A percentile compares a stretch with the other conserved stretches of the same genome.
These are phyloP conservation scores for Leptinotarsa rubiginosa DNA, from an alignment of 2,888 invertebrate genomes.

Conservation along the genomic window DNA sequence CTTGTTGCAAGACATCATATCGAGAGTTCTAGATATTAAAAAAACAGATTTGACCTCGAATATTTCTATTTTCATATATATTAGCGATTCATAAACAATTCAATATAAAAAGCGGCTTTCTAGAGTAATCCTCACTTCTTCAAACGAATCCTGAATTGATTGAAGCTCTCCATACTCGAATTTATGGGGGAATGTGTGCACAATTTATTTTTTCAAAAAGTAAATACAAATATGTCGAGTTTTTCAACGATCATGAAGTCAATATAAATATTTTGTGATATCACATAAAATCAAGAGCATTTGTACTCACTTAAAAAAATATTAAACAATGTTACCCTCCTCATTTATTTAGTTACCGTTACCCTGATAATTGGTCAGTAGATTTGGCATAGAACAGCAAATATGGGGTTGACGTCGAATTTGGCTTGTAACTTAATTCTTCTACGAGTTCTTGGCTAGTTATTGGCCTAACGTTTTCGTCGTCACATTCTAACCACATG, in stretches of 20 bases:
- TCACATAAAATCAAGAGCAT: slow-evolving; percentile 55
- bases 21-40: slow-evolving; percentile 3
- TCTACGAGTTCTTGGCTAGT: slow-evolving; percentile 83
- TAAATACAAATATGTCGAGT: slow-evolving; percentile 44
- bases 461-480: slow-evolving; percentile 85
- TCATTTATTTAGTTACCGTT: slow-evolving; percentile 38
- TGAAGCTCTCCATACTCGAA: slow-evolving; percentile 25
- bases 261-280: slow-evolving; percentile 48
- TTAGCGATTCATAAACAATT: neutral
- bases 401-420: slow-evolving; percentile 87
- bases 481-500: slow-evolving; percentile 88
- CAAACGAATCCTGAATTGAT: slow-evolving; percentile 1
- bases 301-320: slow-evolving; percentile 51
- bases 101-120: slow-evolving; percentile 9
- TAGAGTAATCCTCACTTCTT: neutral
- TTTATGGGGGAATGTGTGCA: slow-evolving; percentile 17
- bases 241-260: slow-evolving; percentile 35
- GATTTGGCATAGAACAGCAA: slow-evolving; percentile 80
- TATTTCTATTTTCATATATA: slow-evolving; percentile 5
- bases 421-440: slow-evolving; percentile 78
- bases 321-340: slow-evolving; percentile 42
- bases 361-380: slow-evolving; percentile 45
- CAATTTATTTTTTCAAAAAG: slow-evolving; percentile 24
- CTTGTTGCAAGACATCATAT: neutral
- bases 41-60: neutral